Conservation (phyloP, 1,140 invertebrate genomes). For the Oryzaephilus surinamensis region DNA sequence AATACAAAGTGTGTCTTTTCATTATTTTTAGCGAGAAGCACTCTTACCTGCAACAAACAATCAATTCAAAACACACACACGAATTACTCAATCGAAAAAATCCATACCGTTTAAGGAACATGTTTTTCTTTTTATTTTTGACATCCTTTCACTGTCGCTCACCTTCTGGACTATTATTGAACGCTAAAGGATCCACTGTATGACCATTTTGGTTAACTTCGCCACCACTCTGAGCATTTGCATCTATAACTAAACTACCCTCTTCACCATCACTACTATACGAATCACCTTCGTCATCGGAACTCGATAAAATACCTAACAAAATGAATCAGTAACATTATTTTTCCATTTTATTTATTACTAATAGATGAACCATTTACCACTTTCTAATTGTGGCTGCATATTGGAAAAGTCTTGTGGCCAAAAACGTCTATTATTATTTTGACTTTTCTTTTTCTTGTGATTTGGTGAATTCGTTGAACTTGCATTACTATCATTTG, state of each 20-base stretch:
- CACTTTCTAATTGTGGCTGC: constrained; percentile 35
- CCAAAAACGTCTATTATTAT: constrained; percentile 47
- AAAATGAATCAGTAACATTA: constrained; percentile 3
- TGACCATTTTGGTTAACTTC: constrained; percentile 30
- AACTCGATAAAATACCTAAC: constrained; percentile 34
- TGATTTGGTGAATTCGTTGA: constrained; percentile 27
- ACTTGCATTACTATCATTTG: constrained; percentile 19
- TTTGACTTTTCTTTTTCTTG: constrained; percentile 33
- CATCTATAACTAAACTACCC: constrained; percentile 31
- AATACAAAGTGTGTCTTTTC: constrained; percentile 12
- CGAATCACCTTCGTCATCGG: constrained; percentile 35
- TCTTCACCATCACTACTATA: constrained; percentile 36
- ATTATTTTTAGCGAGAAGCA: not conserved
- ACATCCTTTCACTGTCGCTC: constrained; percentile 5
- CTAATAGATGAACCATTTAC: too few relatives aligned
- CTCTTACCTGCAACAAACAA: not conserved
- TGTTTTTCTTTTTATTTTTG: constrained; percentile 7
- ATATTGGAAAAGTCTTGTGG: constrained; percentile 45
- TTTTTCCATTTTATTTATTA: too few relatives aligned
- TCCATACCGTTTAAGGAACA: not conserved
- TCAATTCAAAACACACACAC: not conserved
- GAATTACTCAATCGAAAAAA: too few relatives aligned
- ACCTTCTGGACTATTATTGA: constrained; percentile 18
- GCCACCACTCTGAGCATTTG: constrained; percentile 15
- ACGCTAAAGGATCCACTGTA: constrained; percentile 18